Evolutionary conservation across 2,113 vertebrate genomes (phyloP).

Genomic region (Anolis carolinensis): DNA sequence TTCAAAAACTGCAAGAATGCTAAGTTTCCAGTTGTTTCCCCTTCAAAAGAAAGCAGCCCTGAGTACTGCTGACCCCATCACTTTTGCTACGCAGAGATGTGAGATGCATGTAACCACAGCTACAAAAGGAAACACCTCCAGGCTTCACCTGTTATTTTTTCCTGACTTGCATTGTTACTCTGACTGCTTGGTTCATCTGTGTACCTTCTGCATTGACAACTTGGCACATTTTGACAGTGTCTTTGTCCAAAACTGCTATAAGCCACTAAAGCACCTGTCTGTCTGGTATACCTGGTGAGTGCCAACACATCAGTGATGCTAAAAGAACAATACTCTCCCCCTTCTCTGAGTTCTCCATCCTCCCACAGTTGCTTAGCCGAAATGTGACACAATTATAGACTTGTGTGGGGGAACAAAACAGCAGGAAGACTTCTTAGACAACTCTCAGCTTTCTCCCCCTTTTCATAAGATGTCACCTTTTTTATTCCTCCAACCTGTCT

Average conservation of each 20-base stretch:
- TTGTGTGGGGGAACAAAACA: not conserved
- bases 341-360: slow-evolving; percentile 16
- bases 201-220: not conserved
- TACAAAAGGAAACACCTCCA: slow-evolving; percentile 20
- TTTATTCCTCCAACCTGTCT: not conserved
- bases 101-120: not conserved
- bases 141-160: slow-evolving; percentile 43
- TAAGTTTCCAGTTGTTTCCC: not conserved
- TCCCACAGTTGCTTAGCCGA: not conserved
- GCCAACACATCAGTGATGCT: not conserved
- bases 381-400: slow-evolving; percentile 25
- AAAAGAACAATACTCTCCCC: slow-evolving; percentile 22
- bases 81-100: not conserved
- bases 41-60: not conserved
- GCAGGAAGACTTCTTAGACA: not conserved
- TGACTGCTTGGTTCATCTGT: not conserved
- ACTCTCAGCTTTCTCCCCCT: not conserved
- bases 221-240: slow-evolving; percentile 7
- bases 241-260: slow-evolving; percentile 17
- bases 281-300: slow-evolving; percentile 28
- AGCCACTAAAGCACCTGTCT: not conserved
- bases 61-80: not conserved
- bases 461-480: not conserved
- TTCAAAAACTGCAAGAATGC: not conserved
- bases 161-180: not conserved